These are phyloP conservation scores for Platyscapa corneri DNA, from an alignment of 1,140 invertebrate genomes.

Conservation along the genomic window DNA sequence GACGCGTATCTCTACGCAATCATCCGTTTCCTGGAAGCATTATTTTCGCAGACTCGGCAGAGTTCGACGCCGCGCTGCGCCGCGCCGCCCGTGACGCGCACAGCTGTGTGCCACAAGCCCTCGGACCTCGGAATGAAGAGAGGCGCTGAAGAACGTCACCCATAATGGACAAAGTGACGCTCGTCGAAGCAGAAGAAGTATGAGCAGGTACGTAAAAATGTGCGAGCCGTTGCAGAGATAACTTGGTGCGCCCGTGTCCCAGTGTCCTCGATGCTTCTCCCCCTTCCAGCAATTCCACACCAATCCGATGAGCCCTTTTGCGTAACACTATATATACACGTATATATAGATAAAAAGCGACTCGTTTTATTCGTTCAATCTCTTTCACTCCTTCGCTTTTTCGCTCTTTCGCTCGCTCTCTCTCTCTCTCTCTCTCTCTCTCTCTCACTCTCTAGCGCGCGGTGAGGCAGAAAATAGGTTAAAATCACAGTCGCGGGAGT, in stretches of 20 bases:
- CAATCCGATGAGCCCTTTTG: conserved; percentile 10
- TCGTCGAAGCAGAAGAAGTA: conserved; percentile 45
- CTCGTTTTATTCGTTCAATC: background rate
- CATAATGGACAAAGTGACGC: too few species aligned
- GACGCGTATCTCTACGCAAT: background rate
- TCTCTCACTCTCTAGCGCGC: background rate
- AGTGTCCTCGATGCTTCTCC: background rate
- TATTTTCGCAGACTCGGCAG: conserved; percentile 17
- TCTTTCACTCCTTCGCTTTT: background rate
- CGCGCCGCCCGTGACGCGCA: background rate
- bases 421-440: conserved; percentile 5
- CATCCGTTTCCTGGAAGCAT: conserved; percentile 20
- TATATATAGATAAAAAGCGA: conserved; percentile 37
- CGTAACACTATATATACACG: background rate
- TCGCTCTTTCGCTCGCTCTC: background rate
- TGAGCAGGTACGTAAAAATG: conserved; percentile 42
- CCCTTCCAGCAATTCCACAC: background rate
- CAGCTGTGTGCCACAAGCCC: background rate
- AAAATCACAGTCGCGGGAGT: conserved; percentile 51
- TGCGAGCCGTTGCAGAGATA: conserved; percentile 23
- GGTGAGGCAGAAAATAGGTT: conserved; percentile 51
- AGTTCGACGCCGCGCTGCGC: background rate
- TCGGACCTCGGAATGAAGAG: conserved; percentile 13
- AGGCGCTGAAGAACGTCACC: too few species aligned
- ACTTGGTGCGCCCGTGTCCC: conserved; percentile 3